Conservation (phyloP, 2,888 invertebrate genomes). For the Bimastos eiseni region DNA sequence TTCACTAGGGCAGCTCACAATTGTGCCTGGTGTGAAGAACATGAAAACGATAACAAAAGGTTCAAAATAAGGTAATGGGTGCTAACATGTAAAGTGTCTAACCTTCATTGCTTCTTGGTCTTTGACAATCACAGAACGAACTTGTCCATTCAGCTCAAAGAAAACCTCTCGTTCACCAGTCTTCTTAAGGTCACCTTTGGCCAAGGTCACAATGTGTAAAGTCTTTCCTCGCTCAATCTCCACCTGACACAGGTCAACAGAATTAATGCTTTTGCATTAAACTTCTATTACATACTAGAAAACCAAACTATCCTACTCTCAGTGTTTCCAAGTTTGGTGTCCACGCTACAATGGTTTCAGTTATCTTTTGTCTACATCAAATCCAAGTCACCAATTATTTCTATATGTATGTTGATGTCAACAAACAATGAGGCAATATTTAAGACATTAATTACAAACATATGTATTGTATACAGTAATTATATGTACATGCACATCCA, state of each 20-base stretch:
- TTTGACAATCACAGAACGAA: slow-evolving; percentile 87
- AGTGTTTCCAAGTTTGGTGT: not conserved
- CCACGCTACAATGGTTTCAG: not conserved
- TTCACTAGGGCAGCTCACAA: not conserved
- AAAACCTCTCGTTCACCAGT: slow-evolving; percentile 91
- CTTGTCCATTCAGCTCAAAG: slow-evolving; percentile 97
- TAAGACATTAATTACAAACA: not conserved
- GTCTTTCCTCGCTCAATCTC: slow-evolving; percentile 94
- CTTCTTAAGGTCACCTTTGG: slow-evolving; percentile 85
- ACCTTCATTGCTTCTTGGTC: slow-evolving; percentile 78
- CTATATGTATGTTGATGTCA: not conserved
- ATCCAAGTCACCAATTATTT: not conserved
- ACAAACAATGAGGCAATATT: not conserved
- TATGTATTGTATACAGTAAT: not conserved
- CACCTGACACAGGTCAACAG: slow-evolving; percentile 68
- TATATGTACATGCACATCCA: not conserved
- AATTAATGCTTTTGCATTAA: not conserved
- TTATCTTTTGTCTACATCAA: not conserved
- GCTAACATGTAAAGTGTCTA: not conserved
- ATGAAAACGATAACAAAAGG: not conserved
- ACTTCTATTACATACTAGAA: not conserved
- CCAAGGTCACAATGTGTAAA: slow-evolving; percentile 87
- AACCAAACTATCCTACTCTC: not conserved
- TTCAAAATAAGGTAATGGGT: not conserved
- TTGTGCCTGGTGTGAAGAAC: not conserved